Evolutionary conservation across 1,140 invertebrate genomes (phyloP).

Genomic region (Drosophila bocqueti): DNA sequence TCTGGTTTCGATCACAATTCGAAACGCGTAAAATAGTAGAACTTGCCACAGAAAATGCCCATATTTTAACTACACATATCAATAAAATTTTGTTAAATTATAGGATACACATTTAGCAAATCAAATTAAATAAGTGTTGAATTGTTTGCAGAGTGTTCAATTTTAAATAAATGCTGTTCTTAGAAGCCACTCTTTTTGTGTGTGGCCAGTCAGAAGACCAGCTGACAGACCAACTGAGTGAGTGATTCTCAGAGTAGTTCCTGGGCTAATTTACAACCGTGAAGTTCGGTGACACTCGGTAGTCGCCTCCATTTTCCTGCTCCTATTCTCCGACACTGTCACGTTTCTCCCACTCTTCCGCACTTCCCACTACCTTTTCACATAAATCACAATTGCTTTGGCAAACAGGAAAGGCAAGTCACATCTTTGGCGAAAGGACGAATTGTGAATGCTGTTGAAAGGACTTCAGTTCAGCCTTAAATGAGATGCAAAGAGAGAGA

Average conservation of each 20-base stretch:
- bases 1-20: too few relatives aligned
- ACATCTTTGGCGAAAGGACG: neutral
- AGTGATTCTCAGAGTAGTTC: slow-evolving; percentile 9
- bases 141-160: too few relatives aligned
- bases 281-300: slow-evolving; percentile 28
- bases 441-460: slow-evolving; percentile 3
- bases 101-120: too few relatives aligned
- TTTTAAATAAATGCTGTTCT: slow-evolving; percentile 23
- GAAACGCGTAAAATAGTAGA: too few relatives aligned
- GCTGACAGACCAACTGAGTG: slow-evolving; percentile 24
- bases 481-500: too few relatives aligned
- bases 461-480: neutral
- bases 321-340: slow-evolving; percentile 13
- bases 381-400: slow-evolving; percentile 51
- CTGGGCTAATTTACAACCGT: slow-evolving; percentile 61
- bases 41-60: too few relatives aligned
- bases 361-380: neutral
- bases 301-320: neutral
- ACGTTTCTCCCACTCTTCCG: neutral
- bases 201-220: slow-evolving; percentile 1
- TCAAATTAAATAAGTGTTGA: too few relatives aligned
- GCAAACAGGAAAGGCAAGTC: too few relatives aligned
- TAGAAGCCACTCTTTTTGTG: too few relatives aligned
- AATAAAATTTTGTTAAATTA: too few relatives aligned
- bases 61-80: too few relatives aligned